phyloP scores from a whole-genome alignment of 1,140 invertebrate species.

The Diuraphis noxia region DNA sequence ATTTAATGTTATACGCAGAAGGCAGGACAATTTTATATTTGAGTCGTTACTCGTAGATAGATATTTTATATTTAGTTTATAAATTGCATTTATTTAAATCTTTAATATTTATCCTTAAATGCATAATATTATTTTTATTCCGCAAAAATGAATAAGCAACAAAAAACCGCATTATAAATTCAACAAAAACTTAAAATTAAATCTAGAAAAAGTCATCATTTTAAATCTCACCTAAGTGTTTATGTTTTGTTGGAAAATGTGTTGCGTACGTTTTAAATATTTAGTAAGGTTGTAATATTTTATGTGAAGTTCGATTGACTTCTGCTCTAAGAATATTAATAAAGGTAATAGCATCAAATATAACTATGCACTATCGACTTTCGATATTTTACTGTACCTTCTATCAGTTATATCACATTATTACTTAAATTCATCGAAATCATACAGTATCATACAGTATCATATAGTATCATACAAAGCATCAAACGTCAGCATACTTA shows the following conservation, averaged over 20 bases:
- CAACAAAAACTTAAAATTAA: neutral
- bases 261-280: neutral
- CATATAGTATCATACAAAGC: too few species aligned
- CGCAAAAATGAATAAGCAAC: neutral
- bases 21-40: neutral
- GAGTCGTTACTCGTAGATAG: neutral
- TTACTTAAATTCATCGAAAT: too few species aligned
- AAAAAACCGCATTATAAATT: neutral
- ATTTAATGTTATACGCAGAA: neutral
- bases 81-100: neutral
- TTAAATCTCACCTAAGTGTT: neutral
- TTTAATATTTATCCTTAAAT: neutral
- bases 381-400: too few species aligned
- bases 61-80: neutral
- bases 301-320: neutral
- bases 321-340: too few species aligned
- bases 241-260: neutral
- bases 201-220: neutral
- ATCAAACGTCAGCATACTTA: too few species aligned
- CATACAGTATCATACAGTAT: too few species aligned
- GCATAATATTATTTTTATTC: neutral
- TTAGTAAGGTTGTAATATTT: neutral
- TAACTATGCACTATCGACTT: too few species aligned
- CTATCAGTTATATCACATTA: too few species aligned
- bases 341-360: too few species aligned